phyloP scores from a whole-genome alignment of 2,797 vertebrate genomes.

The Chromis chromis region DNA sequence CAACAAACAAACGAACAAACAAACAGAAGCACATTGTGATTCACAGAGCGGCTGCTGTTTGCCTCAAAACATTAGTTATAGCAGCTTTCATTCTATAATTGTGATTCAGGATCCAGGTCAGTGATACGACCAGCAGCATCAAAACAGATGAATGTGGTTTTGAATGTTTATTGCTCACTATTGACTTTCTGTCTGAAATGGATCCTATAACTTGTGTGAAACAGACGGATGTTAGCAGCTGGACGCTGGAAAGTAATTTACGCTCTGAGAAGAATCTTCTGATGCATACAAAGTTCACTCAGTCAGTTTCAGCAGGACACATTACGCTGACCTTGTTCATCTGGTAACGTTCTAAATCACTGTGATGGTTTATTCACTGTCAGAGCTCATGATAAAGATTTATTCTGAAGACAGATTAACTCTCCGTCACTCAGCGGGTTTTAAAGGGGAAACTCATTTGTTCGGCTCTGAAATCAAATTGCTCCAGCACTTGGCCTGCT shows the following conservation, averaged over 20 bases:
- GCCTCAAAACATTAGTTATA: constrained; percentile 3
- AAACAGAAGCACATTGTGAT: too few species aligned
- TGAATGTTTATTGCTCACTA: constrained; percentile 12
- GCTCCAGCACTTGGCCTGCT: constrained; percentile 38
- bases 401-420: constrained; percentile 62
- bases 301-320: constrained; percentile 50
- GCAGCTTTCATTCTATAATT: constrained; percentile 1
- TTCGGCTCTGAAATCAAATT: constrained; percentile 56
- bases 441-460: constrained; percentile 59
- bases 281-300: constrained; percentile 54
- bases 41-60: background rate
- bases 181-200: constrained; percentile 17
- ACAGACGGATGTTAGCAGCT: constrained; percentile 29
- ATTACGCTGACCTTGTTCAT: constrained; percentile 69
- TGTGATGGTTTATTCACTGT: constrained; percentile 65
- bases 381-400: constrained; percentile 60
- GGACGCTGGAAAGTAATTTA: constrained; percentile 46
- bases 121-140: background rate
- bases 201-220: constrained; percentile 37
- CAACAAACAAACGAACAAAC: too few species aligned
- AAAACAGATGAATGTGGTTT: background rate
- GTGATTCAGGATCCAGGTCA: constrained; percentile 9
- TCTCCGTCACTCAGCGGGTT: constrained; percentile 45
- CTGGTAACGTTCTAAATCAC: constrained; percentile 60
- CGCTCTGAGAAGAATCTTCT: constrained; percentile 32